Percentiles rank a stretch among this genome's conserved stretches.
These are phyloP conservation scores for Eustalomyia histrio DNA, from an alignment of 2,888 invertebrate species.

Conservation along the genomic window DNA sequence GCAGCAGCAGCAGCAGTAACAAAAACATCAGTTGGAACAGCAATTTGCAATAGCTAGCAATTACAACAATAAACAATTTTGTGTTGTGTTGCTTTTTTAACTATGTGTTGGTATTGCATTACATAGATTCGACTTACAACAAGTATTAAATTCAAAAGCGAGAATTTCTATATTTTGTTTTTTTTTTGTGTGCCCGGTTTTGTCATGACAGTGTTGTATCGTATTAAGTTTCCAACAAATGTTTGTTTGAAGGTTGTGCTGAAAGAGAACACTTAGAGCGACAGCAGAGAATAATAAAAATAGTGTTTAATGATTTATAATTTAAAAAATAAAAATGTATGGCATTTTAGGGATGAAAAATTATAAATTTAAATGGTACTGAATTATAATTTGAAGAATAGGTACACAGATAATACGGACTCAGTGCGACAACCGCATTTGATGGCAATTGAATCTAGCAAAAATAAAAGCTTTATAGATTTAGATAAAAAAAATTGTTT, in stretches of 20 bases:
- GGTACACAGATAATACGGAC: neutral
- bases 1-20: neutral
- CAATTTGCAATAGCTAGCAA: neutral
- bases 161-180: neutral
- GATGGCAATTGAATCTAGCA: no score
- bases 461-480: no score
- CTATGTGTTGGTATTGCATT: no score
- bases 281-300: neutral
- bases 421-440: no score
- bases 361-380: neutral
- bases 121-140: neutral
- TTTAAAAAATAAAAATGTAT: neutral
- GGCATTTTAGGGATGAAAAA: neutral
- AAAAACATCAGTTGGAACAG: neutral
- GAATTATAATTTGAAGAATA: neutral
- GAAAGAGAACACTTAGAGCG: neutral
- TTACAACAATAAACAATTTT: neutral
- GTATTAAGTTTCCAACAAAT: neutral
- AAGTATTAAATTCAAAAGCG: neutral
- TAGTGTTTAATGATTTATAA: neutral
- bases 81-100: neutral
- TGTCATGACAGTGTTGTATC: slow-evolving; percentile 17
- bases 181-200: slow-evolving; percentile 7
- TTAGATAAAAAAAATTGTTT: no score
- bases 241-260: slow-evolving; percentile 1